Conservation (phyloP, 2,113 vertebrate species). For the Nannobrachium achirus region DNA sequence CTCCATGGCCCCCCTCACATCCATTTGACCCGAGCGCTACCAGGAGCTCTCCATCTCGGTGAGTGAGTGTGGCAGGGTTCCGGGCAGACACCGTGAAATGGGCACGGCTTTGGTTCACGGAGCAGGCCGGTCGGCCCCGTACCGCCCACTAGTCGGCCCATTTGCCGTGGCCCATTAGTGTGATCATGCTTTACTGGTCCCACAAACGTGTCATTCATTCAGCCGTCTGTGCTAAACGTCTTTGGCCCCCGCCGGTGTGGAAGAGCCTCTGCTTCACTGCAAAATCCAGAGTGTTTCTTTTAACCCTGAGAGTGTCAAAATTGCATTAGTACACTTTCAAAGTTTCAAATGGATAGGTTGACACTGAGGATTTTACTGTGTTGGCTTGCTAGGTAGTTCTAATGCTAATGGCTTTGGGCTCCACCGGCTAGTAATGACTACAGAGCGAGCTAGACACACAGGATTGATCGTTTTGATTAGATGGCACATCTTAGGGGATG, state of each 20-base stretch:
- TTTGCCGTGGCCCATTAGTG: slow-evolving; percentile 81
- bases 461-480: slow-evolving; percentile 78
- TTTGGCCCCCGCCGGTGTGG: slow-evolving; percentile 63
- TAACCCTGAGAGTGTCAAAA: background rate
- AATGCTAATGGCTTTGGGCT: slow-evolving; percentile 58
- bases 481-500: slow-evolving; percentile 56
- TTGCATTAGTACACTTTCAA: background rate
- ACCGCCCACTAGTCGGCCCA: slow-evolving; percentile 64
- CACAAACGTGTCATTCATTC: slow-evolving; percentile 59
- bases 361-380: too few relatives aligned
- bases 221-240: slow-evolving; percentile 55
- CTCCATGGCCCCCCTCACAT: slow-evolving; percentile 24
- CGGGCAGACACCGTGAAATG: slow-evolving; percentile 80
- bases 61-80: slow-evolving; percentile 70
- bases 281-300: background rate
- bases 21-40: background rate
- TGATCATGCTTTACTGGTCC: slow-evolving; percentile 66
- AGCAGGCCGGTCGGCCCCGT: slow-evolving; percentile 58
- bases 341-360: too few relatives aligned
- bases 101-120: slow-evolving; percentile 74
- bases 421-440: slow-evolving; percentile 63
- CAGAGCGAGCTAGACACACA: slow-evolving; percentile 45
- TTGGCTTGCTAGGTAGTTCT: slow-evolving; percentile 58
- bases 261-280: slow-evolving; percentile 44
- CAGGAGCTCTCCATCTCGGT: slow-evolving; percentile 71